Evolutionary conservation across 2,888 invertebrate species (phyloP).

Genomic region (Amiota communis): DNA sequence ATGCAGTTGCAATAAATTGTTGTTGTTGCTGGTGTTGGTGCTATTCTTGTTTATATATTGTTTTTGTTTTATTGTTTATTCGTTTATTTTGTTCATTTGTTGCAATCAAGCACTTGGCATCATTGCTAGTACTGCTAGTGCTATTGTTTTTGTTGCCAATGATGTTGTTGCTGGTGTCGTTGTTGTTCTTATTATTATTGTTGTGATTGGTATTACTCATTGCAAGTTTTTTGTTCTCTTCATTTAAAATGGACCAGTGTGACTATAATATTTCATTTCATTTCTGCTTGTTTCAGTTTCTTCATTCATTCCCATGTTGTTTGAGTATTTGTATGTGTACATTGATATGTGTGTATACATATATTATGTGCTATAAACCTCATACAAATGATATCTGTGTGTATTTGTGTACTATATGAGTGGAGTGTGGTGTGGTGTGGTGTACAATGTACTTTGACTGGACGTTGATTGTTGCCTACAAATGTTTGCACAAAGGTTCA

Average conservation of each 20-base stretch:
- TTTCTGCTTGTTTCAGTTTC: neutral
- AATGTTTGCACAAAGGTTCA: constrained; percentile 64
- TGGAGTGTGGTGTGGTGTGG: constrained; percentile 1
- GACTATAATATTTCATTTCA: constrained; percentile 67
- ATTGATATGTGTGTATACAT: too few relatives aligned
- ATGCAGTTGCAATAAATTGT: neutral
- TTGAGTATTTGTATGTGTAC: constrained; percentile 17
- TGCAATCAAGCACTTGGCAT: neutral
- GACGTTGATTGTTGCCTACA: constrained; percentile 52
- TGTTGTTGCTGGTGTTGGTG: neutral
- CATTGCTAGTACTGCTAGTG: constrained; percentile 33
- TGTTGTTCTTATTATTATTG: constrained; percentile 6
- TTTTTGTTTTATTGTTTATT: neutral
- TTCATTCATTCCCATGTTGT: constrained; percentile 40
- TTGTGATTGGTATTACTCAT: neutral
- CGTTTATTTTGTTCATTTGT: neutral
- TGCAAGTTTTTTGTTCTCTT: neutral
- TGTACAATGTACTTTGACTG: constrained; percentile 39
- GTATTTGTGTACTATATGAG: constrained; percentile 24
- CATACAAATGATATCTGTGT: constrained; percentile 25
- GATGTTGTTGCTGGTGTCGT: neutral
- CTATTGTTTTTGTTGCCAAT: neutral
- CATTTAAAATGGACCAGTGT: constrained; percentile 60
- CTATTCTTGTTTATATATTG: neutral
- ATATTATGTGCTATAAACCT: too few relatives aligned